Evolutionary conservation across 2,113 vertebrate species (phyloP).

Genomic region (Oncorhynchus mykiss): DNA sequence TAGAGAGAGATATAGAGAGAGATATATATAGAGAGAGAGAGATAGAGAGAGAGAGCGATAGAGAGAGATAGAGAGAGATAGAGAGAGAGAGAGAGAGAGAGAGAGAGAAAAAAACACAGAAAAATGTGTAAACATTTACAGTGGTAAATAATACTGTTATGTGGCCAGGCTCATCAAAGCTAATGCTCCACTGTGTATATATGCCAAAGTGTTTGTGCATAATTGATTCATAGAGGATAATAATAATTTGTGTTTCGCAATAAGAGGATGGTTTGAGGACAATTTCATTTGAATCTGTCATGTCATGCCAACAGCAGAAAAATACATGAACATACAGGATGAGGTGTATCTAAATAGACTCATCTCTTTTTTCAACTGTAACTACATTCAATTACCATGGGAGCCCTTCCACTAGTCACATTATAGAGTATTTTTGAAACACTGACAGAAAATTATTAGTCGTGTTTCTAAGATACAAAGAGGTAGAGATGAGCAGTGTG

Average conservation of each 20-base stretch:
- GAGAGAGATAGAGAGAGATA: not conserved
- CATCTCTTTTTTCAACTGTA: constrained; percentile 18
- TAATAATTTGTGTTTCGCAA: constrained; percentile 55
- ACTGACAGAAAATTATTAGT: not conserved
- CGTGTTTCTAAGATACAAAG: no score
- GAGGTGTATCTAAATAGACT: constrained; percentile 33
- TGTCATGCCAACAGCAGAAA: constrained; percentile 51
- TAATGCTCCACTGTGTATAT: constrained; percentile 61
- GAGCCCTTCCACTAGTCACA: constrained; percentile 21
- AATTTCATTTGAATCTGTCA: constrained; percentile 45
- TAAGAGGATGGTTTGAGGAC: constrained; percentile 55
- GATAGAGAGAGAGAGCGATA: no score
- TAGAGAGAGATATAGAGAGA: no score
- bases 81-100: no score
- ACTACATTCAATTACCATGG: constrained; percentile 50
- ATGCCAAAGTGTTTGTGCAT: constrained; percentile 55
- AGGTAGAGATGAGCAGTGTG: no score
- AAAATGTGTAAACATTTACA: constrained; percentile 49
- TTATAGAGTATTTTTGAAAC: constrained; percentile 32
- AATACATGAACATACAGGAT: not conserved
- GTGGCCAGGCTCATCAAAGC: constrained; percentile 53
- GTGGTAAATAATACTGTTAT: constrained; percentile 55
- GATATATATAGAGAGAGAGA: no score
- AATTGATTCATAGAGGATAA: constrained; percentile 61
- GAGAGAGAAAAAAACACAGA: constrained; percentile 31